Percentiles rank a stretch among this genome's conserved stretches.
These are phyloP conservation scores for Scartelaos histophorus DNA, from an alignment of 2,113 vertebrate genomes.

Conservation along the genomic window DNA sequence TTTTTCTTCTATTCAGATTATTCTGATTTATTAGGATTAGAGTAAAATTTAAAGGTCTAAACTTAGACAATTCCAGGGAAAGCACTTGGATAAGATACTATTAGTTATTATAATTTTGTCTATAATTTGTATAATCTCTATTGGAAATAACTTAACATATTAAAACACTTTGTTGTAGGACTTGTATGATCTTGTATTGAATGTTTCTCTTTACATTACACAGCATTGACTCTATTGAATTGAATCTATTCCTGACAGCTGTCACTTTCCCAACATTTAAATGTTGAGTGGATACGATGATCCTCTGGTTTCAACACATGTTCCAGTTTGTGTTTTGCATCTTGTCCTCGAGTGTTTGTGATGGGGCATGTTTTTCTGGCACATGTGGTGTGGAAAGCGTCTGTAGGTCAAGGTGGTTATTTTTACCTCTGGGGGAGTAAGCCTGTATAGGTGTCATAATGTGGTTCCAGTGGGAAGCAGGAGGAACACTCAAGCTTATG, in stretches of 20 bases:
- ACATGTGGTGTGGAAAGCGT: constrained; percentile 45
- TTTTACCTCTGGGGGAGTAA: constrained; percentile 59
- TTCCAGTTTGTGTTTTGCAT: constrained; percentile 21
- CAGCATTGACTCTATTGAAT: constrained; percentile 38
- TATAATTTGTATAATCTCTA: no score
- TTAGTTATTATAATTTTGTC: not conserved
- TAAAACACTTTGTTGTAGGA: not conserved
- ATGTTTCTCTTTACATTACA: constrained; percentile 17
- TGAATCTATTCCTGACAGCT: constrained; percentile 33
- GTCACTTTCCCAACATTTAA: constrained; percentile 51
- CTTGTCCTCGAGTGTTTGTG: constrained; percentile 14
- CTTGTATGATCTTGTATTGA: not conserved
- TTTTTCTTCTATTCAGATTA: no score
- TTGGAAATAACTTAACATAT: no score
- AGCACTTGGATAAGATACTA: not conserved
- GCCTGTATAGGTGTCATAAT: constrained; percentile 32
- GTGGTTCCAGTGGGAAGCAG: not conserved
- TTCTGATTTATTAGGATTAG: no score
- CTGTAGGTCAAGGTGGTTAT: constrained; percentile 57
- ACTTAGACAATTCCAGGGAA: no score
- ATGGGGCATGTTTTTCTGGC: constrained; percentile 40
- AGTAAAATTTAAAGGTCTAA: no score
- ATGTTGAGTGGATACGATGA: constrained; percentile 40
- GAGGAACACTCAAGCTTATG: constrained; percentile 27
- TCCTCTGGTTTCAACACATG: constrained; percentile 36